Conservation (phyloP, 2,888 invertebrate genomes). For the Endotricha flammealis region DNA sequence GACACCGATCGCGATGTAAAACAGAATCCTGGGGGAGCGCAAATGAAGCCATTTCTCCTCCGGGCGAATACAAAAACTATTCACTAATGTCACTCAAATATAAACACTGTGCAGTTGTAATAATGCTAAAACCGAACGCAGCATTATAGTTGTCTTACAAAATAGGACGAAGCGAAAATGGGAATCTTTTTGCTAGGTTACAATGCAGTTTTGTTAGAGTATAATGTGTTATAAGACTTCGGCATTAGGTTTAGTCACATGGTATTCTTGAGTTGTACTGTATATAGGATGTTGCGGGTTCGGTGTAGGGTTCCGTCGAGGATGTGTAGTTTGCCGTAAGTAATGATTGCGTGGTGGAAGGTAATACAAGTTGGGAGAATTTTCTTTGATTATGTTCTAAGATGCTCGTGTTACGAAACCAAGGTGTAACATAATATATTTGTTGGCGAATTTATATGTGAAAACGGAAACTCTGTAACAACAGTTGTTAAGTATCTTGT, state of each 20-base stretch:
- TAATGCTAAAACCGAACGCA: conserved; percentile 6
- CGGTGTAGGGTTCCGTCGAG: conserved; percentile 31
- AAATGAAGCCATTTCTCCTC: conserved; percentile 53
- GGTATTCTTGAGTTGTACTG: too few relatives aligned
- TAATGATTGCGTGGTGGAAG: conserved; percentile 42
- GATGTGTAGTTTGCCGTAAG: conserved; percentile 53
- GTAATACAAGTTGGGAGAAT: too few relatives aligned
- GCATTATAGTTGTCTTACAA: neutral
- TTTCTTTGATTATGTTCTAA: too few relatives aligned
- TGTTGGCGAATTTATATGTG: too few relatives aligned
- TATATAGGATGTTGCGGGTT: conserved; percentile 22
- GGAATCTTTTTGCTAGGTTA: neutral
- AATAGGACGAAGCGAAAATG: neutral
- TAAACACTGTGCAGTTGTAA: conserved; percentile 10
- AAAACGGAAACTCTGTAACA: too few relatives aligned
- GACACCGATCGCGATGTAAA: conserved; percentile 11
- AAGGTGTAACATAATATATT: too few relatives aligned
- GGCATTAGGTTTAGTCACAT: too few relatives aligned
- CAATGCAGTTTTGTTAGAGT: neutral
- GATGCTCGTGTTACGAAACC: too few relatives aligned
- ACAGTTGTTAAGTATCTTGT: too few relatives aligned
- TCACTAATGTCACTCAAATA: conserved; percentile 5
- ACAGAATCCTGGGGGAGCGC: conserved; percentile 31
- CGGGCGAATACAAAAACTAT: conserved; percentile 12
- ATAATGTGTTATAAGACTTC: too few relatives aligned